Base-by-base conservation (phyloP, 2,888 invertebrate genomes). In the Plutella xylostella region DNA sequence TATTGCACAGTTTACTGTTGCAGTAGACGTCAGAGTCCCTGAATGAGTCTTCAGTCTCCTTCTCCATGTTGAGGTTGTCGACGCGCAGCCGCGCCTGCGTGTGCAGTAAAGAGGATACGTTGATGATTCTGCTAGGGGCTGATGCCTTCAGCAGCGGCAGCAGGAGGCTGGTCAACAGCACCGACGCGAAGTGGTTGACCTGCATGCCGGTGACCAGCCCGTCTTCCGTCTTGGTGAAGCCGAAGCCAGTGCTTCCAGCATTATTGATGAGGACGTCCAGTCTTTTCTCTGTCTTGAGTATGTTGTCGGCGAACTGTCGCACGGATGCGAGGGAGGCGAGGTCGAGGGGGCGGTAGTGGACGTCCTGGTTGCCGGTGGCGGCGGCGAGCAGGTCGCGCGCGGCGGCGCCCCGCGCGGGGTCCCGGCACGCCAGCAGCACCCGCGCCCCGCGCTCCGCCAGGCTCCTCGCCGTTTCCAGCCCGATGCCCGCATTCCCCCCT, bases 401-500 rank as follows among this genome's bases (percentile, higher is more conserved):
- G 52, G 82, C 74, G 47, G 85, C 86, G 1, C 92, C 93, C 17
- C 85, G 85, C 43, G 86, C 86, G 48, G 89, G 64, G 61, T 92
- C 90, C 51, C 93, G 85, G 65, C 94, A 93, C 0, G 92, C 94
- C 85, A 96, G 84, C 45, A 95, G 90, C 6, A 95, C 85, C 48
- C 88, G 85, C 1, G 92, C 94, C 20, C 92, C 92, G 59, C 91
- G 83, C 48, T 86, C 87, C 0, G 92, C 92, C 42, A 92, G 63
- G 59, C 91, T 88, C 52, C 85, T 86, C 0, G 91, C 89, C 0
- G 92, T 91, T 63, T 92, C 91, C 58, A 87, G 90, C 21, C 93
- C 94, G 56, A 93, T 92, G 4, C 93, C 94, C 53, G 89, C 86
- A 52, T 91, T 94, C 40, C 91, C 92, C 17, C 95, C 96, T 9